phyloP scores from a whole-genome alignment of 2,797 vertebrate species.

The Tapera naevia region DNA sequence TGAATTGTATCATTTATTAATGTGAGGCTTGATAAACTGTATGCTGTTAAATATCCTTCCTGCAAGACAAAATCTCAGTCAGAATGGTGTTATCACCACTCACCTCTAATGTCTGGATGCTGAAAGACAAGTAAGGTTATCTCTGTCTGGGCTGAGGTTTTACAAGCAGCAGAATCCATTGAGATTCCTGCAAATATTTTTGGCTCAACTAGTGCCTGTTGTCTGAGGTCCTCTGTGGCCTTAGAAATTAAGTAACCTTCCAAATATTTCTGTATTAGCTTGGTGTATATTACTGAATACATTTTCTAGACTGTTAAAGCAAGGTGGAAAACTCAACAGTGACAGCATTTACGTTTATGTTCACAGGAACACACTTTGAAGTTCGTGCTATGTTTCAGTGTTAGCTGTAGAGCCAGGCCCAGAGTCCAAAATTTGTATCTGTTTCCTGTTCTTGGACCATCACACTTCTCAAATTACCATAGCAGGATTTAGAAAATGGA shows the following conservation, averaged over 20 bases:
- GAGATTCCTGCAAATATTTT: not conserved
- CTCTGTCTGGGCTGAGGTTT: not conserved
- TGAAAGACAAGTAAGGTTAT: not conserved
- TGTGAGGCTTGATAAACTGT: not conserved
- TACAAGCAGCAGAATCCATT: not conserved
- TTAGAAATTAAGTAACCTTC: not conserved
- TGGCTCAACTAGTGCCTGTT: not conserved
- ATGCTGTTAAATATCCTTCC: not conserved
- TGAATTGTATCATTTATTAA: conserved; percentile 22
- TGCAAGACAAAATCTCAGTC: not conserved
- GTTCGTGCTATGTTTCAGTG: not conserved
- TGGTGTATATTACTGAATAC: not conserved
- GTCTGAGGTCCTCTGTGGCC: not conserved
- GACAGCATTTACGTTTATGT: fast-evolving
- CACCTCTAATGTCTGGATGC: conserved; percentile 1
- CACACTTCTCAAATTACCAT: not conserved
- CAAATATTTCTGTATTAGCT: not conserved
- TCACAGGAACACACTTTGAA: not conserved
- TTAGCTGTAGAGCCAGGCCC: not conserved
- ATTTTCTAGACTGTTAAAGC: not conserved
- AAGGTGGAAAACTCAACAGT: not conserved
- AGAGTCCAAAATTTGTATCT: not conserved
- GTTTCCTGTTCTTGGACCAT: not conserved
- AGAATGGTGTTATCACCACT: not conserved
- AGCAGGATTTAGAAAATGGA: not conserved